Percentiles rank a stretch among this genome's conserved stretches.
These are phyloP conservation scores for Rhadinocentrus ornatus DNA, from an alignment of 2,797 vertebrate species.

Conservation along the genomic window DNA sequence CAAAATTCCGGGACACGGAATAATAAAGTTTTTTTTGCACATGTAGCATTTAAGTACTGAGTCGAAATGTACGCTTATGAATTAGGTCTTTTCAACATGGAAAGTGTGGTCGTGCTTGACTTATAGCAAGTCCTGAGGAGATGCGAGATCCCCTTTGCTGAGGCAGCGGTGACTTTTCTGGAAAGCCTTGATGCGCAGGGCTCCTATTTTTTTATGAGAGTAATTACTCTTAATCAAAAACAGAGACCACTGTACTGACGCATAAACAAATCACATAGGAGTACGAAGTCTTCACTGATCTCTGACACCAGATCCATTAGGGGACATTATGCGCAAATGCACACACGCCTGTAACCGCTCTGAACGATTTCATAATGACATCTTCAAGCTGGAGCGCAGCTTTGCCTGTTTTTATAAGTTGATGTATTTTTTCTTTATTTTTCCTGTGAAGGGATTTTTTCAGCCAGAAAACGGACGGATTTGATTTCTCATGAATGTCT, in stretches of 20 bases:
- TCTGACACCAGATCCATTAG: conserved; percentile 54
- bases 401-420: neutral
- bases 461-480: neutral
- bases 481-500: neutral
- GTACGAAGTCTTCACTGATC: conserved; percentile 51
- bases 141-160: conserved; percentile 34
- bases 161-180: conserved; percentile 52
- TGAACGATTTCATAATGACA: conserved; percentile 26
- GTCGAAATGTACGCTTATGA: conserved; percentile 9
- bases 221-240: conserved; percentile 82
- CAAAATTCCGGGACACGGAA: conserved; percentile 31
- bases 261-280: conserved; percentile 76
- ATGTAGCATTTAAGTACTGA: conserved; percentile 21
- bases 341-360: conserved; percentile 31
- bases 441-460: neutral
- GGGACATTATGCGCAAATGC: conserved; percentile 33
- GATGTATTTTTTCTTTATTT: neutral
- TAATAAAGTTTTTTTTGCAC: conserved; percentile 9
- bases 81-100: conserved; percentile 37
- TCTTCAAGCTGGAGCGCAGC: neutral
- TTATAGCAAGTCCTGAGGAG: conserved; percentile 15
- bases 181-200: conserved; percentile 55
- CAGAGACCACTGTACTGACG: conserved; percentile 77
- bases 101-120: conserved; percentile 43
- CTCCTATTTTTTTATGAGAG: conserved; percentile 73